phyloP scores from a whole-genome alignment of 92 coral and sea anemone species.

The Porites lobata region DNA sequence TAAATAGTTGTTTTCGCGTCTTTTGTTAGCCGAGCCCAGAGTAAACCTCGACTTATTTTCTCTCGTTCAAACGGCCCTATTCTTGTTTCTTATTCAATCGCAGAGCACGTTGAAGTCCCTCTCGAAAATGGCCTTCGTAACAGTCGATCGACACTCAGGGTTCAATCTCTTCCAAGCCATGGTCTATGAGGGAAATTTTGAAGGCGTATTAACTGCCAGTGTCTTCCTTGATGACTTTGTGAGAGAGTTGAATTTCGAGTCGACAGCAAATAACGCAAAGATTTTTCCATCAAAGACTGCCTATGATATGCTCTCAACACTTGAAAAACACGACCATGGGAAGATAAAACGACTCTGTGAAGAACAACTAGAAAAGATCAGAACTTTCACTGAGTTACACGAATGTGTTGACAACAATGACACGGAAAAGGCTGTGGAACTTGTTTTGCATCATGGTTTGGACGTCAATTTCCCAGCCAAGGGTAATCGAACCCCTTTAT shows the following conservation, averaged over 20 bases:
- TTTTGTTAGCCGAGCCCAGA: too few relatives aligned
- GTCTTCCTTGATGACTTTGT: background rate
- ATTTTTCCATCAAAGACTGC: slow-evolving; percentile 16
- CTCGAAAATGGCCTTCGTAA: background rate
- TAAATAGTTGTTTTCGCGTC: too few relatives aligned
- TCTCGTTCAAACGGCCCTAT: too few relatives aligned
- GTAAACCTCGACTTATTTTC: too few relatives aligned
- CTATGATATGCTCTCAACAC: background rate
- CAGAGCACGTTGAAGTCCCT: slow-evolving; percentile 11
- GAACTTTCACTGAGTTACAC: slow-evolving; percentile 23
- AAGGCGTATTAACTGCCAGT: background rate
- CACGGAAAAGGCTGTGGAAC: slow-evolving; percentile 35
- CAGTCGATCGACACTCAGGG: background rate
- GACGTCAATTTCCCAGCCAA: slow-evolving; percentile 21
- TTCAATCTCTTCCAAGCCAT: slow-evolving; percentile 35
- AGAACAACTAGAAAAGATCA: background rate
- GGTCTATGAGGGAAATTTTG: slow-evolving; percentile 1
- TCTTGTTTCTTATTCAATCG: background rate
- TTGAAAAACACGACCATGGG: background rate
- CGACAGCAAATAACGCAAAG: slow-evolving; percentile 4
- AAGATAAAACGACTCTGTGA: background rate
- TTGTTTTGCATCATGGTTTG: slow-evolving; percentile 22
- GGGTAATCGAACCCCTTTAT: slow-evolving; percentile 42
- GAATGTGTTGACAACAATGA: slow-evolving; percentile 12
- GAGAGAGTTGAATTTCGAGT: background rate